Evolutionary conservation across 2,888 invertebrate species (phyloP).

Genomic region (Cephus pygmeus): DNA sequence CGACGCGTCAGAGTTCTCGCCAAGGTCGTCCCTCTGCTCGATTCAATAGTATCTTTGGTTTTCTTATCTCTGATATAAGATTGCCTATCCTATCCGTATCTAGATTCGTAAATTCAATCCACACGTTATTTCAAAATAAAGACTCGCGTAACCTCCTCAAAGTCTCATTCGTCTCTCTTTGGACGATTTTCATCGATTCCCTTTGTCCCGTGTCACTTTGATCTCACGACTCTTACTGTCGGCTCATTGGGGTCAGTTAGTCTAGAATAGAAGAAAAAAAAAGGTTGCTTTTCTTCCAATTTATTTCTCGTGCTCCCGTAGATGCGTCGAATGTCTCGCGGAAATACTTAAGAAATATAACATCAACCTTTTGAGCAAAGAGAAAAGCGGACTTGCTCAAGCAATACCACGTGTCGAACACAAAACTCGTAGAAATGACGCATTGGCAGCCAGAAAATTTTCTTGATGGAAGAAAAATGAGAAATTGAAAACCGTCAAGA

Average conservation of each 20-base stretch:
- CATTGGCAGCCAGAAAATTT: no score
- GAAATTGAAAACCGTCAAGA: background rate
- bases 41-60: background rate
- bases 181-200: background rate
- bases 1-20: background rate
- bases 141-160: background rate
- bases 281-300: constrained; percentile 6
- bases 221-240: background rate
- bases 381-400: background rate
- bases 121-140: background rate
- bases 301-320: background rate
- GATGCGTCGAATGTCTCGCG: constrained; percentile 4
- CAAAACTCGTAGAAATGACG: no score
- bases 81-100: background rate
- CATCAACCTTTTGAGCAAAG: constrained; percentile 8
- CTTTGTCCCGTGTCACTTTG: background rate
- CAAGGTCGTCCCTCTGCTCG: background rate
- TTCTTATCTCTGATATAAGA: background rate
- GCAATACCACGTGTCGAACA: no score
- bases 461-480: no score
- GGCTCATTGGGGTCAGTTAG: background rate
- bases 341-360: constrained; percentile 20
- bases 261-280: background rate
- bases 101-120: background rate
- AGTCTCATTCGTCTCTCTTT: background rate